Evolutionary conservation across 2,113 vertebrate species (phyloP), one percentile per base, ranked within the genome.

Genomic region (Sinocyclocheilus rhinocerous): DNA sequence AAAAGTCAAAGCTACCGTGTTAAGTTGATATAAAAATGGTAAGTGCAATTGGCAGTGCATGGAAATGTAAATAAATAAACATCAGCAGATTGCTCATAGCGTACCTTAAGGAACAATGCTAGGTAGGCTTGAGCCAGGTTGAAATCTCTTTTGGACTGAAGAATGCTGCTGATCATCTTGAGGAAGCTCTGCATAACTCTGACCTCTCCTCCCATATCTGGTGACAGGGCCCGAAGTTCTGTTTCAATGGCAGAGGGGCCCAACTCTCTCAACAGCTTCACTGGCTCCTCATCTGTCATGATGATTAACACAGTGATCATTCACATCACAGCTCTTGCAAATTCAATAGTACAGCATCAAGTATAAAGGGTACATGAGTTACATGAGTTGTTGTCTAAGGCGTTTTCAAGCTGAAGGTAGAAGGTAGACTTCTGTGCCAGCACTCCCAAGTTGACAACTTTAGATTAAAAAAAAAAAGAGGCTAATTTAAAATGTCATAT

Each of bases 111-210:
- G 92, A 98, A 99, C 0, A 99, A 93, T 0, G 97, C 96, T 80
- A 99, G 95, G 89, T 99, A 99, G 0, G 96, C 96, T n/a, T 99
- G 98, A 2, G 96, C 94, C 83, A 99, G 93, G 80, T 99, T 97
- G 1, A 98, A 99, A 92, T 99, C 97, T 84, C 91, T 92, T 86
- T 96, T 97, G 85, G 92, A 95, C 5, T 90, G 84, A 92, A 99
- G 87, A 95, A 98, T 97, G 89, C 91, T 87, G 83, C 91, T 91
- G 59, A 98, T 95, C 97, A 99, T 96, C 75, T 89, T 94, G 59
- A 99, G 91, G 89, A 99, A 99, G 86, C 96, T 96, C 2, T 94
- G 90, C 93, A 98, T 95, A 11, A 96, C 93, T 3, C 90, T 86
- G 70, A 89, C 0, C 55, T 95, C 95, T 11, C 97, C 97, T 26